Evolutionary conservation across 1,140 invertebrate genomes (phyloP).

Genomic region (Aphelinus certus): DNA sequence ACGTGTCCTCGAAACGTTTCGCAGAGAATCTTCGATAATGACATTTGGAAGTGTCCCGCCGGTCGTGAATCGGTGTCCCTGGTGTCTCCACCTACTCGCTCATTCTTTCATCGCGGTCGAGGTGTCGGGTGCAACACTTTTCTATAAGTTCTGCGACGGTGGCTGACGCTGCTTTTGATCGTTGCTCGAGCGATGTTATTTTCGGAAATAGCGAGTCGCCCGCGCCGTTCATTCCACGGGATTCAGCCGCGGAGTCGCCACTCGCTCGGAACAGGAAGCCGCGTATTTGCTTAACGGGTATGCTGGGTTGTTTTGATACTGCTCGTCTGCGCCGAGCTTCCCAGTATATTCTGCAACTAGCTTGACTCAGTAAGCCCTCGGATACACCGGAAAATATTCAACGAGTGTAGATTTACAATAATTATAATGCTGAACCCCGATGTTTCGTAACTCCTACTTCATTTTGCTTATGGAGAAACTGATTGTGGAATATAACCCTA

Average conservation of each 20-base stretch:
- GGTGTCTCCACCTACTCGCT: slow-evolving; percentile 17
- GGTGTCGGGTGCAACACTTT: slow-evolving; percentile 39
- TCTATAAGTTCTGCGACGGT: slow-evolving; percentile 31
- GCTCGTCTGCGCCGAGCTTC: no score
- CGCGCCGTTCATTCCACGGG: background rate
- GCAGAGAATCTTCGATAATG: slow-evolving; percentile 2
- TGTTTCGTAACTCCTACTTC: no score
- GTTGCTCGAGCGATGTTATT: slow-evolving; percentile 5
- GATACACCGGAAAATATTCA: no score
- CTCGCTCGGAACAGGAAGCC: background rate
- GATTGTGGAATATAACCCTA: no score
- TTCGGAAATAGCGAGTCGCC: slow-evolving; percentile 16
- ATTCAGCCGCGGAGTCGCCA: background rate
- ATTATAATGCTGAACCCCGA: no score
- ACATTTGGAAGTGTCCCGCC: background rate
- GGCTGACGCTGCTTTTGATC: background rate
- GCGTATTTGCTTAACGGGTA: no score
- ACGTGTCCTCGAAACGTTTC: no score
- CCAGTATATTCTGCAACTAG: no score
- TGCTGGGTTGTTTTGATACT: no score
- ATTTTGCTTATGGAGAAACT: no score
- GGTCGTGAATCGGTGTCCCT: background rate
- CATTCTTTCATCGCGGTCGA: slow-evolving; percentile 5
- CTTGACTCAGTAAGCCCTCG: no score
- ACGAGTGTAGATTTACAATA: no score